Evolutionary conservation across 2,888 invertebrate species (phyloP).

Genomic region (Melangyna quadrimaculata): DNA sequence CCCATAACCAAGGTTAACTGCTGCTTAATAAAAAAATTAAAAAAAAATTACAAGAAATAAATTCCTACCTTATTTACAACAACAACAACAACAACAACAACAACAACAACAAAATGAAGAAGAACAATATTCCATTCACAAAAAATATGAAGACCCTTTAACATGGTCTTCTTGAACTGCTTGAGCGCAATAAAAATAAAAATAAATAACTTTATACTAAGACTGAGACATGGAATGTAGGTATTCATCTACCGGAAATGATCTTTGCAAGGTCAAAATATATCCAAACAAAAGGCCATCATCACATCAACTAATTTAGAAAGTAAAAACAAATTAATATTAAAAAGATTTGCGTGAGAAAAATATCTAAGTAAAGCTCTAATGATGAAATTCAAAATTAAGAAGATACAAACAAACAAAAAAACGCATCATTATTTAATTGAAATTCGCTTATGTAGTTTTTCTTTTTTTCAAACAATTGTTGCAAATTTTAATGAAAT

Average conservation of each 20-base stretch:
- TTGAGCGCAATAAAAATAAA: not conserved
- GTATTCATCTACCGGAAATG: not conserved
- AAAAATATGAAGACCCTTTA: not conserved
- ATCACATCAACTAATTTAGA: constrained; percentile 5
- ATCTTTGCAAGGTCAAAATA: not conserved
- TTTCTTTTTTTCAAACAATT: not conserved
- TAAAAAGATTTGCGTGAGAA: constrained; percentile 1
- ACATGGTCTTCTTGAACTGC: not conserved
- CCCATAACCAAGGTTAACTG: not conserved
- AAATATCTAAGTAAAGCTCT: not conserved
- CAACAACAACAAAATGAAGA: not conserved
- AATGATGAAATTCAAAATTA: not conserved
- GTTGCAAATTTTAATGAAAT: not conserved
- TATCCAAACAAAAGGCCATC: not conserved
- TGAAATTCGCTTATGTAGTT: not conserved
- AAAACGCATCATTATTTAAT: not conserved
- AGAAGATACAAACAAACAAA: not conserved
- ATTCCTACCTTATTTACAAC: too few relatives aligned
- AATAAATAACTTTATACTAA: not conserved
- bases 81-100: not conserved
- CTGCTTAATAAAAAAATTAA: not conserved
- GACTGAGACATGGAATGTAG: not conserved
- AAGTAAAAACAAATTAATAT: constrained; percentile 2
- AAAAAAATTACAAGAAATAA: not conserved
- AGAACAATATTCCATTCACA: not conserved